Base-by-base conservation (phyloP, 2,888 invertebrate species). In the Ectemnius lituratus region DNA sequence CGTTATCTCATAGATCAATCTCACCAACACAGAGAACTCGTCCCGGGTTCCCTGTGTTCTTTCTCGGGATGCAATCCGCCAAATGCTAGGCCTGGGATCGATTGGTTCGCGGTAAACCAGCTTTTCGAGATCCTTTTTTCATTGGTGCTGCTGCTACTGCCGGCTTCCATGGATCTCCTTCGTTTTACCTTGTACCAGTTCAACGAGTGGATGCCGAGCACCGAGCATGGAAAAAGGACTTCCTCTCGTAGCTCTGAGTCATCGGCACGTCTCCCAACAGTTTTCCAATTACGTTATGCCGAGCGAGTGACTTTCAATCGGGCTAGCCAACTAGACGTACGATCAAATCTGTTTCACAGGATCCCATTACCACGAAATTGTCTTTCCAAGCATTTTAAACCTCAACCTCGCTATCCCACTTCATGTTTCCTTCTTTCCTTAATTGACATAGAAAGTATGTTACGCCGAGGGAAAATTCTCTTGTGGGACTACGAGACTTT, bases 181-280 rank as follows among this genome's bases (percentile, higher is more conserved):
- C 82, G 85, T 87, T 86, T 85, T 83, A 86, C 87, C 88, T 88
- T 87, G 87, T 83, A 78, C 85, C 85, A 84, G 84, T 86, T 88
- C 69, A 67, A 47, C 60, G 79, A 80, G 73, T 85, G 84, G 85
- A 86, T 84, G 85, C 81, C 62, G 75, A 57, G 78, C 16, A 64
- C 62, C 37, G 59, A 71, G 64, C 76, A 73, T 75, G 83, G 83
- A 83, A 85, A 85, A 83, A 83, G 83, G 76, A 86, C 84, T 88
- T 88, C 86, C 88, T 85, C 82, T 80, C 84, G 84, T 89, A 13
- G 37, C 37, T 37, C 37, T 52, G 89, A 88, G 77, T 88, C 87
- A 87, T 76, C 78, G 76, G 47, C 75, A 70, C 65, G 68, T 76
- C 75, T 61, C 59, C 75, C 62, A 66, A 37, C 37, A 37, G 37